phyloP scores from a whole-genome alignment of 2,797 vertebrate species.

The Cyprinella venusta region DNA sequence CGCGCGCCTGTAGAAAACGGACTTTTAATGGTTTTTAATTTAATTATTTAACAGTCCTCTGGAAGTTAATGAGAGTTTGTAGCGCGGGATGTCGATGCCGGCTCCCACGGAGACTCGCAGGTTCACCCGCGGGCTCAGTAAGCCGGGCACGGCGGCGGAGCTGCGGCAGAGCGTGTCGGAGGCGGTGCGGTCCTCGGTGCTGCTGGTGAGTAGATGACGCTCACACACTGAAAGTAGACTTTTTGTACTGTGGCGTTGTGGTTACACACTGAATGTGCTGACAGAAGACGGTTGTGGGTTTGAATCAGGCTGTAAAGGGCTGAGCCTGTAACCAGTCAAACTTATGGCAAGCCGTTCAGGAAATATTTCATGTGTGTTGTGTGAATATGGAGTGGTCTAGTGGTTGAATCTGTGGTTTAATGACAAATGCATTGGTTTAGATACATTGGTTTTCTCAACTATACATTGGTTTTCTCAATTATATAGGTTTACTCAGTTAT shows the following conservation, averaged over 20 bases:
- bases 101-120: conserved; percentile 86
- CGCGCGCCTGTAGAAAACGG: conserved; percentile 30
- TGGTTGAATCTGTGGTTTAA: too few species aligned
- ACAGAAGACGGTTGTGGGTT: neutral
- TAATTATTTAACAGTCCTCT: neutral
- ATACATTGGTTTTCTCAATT: too few species aligned
- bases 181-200: conserved; percentile 91
- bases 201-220: conserved; percentile 81
- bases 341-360: too few species aligned
- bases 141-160: conserved; percentile 93
- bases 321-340: neutral
- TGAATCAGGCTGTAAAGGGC: too few species aligned
- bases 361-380: too few species aligned
- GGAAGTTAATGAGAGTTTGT: neutral
- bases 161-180: conserved; percentile 95
- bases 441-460: too few species aligned
- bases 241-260: neutral
- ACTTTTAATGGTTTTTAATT: neutral
- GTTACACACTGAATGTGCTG: neutral
- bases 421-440: too few species aligned
- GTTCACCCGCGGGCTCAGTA: conserved; percentile 91
- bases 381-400: too few species aligned
- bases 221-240: neutral
- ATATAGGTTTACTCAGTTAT: too few species aligned
- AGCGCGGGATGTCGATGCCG: conserved; percentile 69